phyloP scores from a whole-genome alignment of 2,888 invertebrate genomes.

The Acrocyrtus sp. region DNA sequence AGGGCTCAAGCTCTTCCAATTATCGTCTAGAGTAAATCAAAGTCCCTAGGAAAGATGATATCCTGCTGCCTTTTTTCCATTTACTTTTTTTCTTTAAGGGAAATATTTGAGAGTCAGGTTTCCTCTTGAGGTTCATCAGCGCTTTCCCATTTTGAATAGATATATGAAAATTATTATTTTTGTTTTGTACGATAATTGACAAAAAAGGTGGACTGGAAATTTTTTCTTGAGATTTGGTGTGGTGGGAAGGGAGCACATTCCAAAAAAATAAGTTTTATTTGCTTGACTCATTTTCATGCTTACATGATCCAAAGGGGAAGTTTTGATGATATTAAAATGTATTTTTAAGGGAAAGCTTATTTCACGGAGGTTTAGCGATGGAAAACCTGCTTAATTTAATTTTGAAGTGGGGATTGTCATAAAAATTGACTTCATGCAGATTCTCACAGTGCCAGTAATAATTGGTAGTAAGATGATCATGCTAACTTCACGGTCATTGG shows the following conservation, averaged over 20 bases:
- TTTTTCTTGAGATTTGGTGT: too few species aligned
- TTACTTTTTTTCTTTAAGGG: slow-evolving; percentile 13
- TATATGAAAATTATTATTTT: too few species aligned
- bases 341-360: neutral
- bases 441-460: too few species aligned
- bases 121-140: too few species aligned
- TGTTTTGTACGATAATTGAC: too few species aligned
- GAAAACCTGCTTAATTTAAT: neutral
- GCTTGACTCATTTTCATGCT: too few species aligned
- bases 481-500: too few species aligned
- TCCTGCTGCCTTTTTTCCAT: slow-evolving; percentile 43
- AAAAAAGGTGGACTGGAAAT: too few species aligned
- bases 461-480: too few species aligned
- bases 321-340: neutral
- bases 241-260: too few species aligned
- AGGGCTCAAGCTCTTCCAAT: slow-evolving; percentile 52
- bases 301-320: neutral
- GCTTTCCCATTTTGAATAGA: neutral
- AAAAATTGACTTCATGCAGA: neutral
- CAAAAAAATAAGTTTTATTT: too few species aligned
- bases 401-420: neutral
- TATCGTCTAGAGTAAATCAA: slow-evolving; percentile 56
- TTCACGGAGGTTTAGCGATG: neutral
- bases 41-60: slow-evolving; percentile 36
- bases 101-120: neutral